Conservation (phyloP, 2,113 vertebrate species). For the Oryzias woworae region DNA sequence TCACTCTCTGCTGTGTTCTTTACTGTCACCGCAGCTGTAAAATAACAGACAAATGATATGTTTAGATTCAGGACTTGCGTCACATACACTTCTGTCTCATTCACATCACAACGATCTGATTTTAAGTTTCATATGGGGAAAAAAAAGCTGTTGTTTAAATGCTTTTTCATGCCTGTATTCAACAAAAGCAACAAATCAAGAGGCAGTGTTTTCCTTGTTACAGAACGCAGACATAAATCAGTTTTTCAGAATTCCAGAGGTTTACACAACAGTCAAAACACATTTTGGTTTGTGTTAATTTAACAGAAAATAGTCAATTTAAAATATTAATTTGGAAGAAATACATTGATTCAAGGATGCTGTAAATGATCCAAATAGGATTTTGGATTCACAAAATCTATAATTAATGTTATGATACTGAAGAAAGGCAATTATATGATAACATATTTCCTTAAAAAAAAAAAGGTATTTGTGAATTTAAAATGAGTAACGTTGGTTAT, state of each 20-base stretch:
- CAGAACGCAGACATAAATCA: neutral
- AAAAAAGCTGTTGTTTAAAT: constrained; percentile 1
- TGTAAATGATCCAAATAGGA: too few species aligned
- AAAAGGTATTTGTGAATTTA: too few species aligned
- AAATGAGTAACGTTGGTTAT: too few species aligned
- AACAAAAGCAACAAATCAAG: neutral
- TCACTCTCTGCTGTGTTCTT: neutral
- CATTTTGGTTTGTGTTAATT: too few species aligned
- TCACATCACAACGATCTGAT: neutral
- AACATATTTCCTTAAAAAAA: too few species aligned
- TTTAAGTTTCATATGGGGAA: too few species aligned
- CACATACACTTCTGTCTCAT: constrained; percentile 33
- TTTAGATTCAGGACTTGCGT: constrained; percentile 50
- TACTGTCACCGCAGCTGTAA: constrained; percentile 20
- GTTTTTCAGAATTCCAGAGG: neutral
- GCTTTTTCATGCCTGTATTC: neutral
- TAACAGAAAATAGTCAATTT: too few species aligned
- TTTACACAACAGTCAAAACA: neutral
- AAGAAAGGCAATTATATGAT: too few species aligned
- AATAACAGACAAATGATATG: constrained; percentile 49
- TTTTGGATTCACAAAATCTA: too few species aligned
- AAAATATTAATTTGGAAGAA: too few species aligned
- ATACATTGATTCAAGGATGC: too few species aligned
- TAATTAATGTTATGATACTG: too few species aligned
- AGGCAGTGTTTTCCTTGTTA: neutral